These are phyloP conservation scores for Synanthedon myopaeformis DNA, from an alignment of 2,888 invertebrate species.

Conservation along the genomic window DNA sequence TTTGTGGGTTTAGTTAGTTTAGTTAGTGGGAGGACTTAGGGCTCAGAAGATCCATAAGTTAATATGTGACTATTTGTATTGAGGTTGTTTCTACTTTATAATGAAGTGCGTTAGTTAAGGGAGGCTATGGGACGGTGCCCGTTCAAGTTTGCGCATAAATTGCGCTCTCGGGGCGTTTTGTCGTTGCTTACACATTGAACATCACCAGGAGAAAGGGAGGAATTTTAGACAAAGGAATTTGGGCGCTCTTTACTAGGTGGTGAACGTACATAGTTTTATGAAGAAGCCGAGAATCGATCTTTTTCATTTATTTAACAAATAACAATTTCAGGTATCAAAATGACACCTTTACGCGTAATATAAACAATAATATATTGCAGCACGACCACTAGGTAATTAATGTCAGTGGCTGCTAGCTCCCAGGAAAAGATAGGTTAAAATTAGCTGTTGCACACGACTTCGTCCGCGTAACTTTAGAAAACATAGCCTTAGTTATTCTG, in stretches of 20 bases:
- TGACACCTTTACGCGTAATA: no score
- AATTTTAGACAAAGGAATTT: constrained; percentile 14
- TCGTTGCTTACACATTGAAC: background rate
- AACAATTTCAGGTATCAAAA: no score
- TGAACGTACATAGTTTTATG: background rate
- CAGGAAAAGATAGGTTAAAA: no score
- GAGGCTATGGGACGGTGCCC: constrained; percentile 9
- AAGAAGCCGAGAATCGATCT: background rate
- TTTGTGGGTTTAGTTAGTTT: no score
- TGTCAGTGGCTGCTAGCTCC: no score
- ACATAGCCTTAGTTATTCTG: no score
- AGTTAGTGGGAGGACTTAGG: background rate
- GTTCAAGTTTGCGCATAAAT: constrained; percentile 27
- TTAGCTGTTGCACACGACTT: no score
- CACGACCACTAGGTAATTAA: no score
- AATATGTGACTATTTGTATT: constrained; percentile 11
- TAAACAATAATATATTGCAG: no score
- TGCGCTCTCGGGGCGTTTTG: constrained; percentile 10
- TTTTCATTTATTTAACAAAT: background rate
- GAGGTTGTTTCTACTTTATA: constrained; percentile 14
- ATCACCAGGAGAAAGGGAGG: constrained; percentile 11
- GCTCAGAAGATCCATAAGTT: constrained; percentile 8
- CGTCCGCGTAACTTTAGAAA: no score
- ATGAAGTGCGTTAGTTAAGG: constrained; percentile 21
- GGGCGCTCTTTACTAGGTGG: background rate